These are phyloP conservation scores for Tetranychus urticae DNA, from an alignment of 1,140 invertebrate species.

Conservation along the genomic window DNA sequence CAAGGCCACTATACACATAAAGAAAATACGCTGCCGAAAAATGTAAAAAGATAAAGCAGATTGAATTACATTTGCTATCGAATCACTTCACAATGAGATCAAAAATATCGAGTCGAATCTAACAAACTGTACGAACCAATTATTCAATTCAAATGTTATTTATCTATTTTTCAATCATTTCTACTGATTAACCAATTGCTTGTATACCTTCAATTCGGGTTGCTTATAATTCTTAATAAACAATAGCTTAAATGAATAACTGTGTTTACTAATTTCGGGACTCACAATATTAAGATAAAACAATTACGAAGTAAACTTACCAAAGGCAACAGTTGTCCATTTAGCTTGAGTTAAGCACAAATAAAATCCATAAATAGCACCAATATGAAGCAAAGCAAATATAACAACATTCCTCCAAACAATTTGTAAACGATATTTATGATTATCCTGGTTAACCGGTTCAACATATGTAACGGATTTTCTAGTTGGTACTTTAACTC, in stretches of 20 bases:
- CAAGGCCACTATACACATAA: not conserved
- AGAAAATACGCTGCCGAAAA: not conserved
- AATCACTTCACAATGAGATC: no score
- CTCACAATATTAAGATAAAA: not conserved
- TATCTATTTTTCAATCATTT: no score
- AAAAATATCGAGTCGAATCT: no score
- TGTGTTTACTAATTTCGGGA: no score
- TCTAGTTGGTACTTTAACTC: no score
- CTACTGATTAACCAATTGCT: no score
- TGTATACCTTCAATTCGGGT: no score
- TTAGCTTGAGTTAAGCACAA: slow-evolving; percentile 51
- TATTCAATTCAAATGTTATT: no score
- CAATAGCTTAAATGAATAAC: no score
- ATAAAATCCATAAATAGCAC: slow-evolving; percentile 59
- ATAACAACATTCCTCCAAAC: slow-evolving; percentile 82
- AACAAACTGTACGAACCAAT: no score
- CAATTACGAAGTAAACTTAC: slow-evolving; percentile 29
- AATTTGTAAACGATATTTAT: slow-evolving; percentile 17
- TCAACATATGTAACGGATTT: not conserved
- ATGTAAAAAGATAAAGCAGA: not conserved
- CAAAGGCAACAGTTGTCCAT: slow-evolving; percentile 42
- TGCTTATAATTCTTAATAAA: no score
- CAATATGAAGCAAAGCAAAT: slow-evolving; percentile 56
- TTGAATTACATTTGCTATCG: no score
- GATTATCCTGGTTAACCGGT: not conserved